Conservation (phyloP, 2,113 vertebrate genomes). For the Nicator chloris region DNA sequence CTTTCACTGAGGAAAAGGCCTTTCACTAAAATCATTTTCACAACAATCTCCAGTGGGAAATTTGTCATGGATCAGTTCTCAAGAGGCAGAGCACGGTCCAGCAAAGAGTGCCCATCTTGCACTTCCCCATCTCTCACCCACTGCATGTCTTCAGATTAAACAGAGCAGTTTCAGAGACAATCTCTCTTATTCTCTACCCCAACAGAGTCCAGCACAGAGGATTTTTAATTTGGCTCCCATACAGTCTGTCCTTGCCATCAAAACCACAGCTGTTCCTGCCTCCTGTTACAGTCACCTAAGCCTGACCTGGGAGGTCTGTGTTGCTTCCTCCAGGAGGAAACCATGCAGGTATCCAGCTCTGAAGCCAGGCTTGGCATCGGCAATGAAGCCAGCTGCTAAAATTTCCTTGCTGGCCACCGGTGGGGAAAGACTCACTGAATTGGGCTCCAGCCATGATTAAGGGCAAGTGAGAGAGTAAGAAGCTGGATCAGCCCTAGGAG, state of each 20-base stretch:
- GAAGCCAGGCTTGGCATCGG: background rate
- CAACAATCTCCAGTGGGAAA: background rate
- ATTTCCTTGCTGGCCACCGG: background rate
- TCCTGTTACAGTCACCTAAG: constrained; percentile 3
- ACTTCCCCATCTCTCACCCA: background rate
- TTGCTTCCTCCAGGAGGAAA: background rate
- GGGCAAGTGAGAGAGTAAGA: background rate
- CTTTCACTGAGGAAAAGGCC: background rate
- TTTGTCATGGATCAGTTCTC: background rate
- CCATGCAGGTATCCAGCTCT: background rate
- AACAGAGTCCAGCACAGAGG: background rate
- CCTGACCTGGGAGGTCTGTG: background rate
- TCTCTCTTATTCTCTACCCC: background rate
- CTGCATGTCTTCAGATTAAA: background rate
- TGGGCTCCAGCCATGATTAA: background rate
- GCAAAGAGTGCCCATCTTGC: background rate
- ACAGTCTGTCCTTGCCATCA: background rate
- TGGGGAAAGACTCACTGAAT: background rate
- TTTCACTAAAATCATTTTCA: background rate
- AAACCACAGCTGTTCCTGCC: constrained; percentile 13
- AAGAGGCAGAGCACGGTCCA: background rate
- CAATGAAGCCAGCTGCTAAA: background rate
- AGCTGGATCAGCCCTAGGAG: background rate
- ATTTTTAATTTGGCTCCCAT: background rate
- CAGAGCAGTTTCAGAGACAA: background rate